Percentiles rank a stretch among this genome's conserved stretches.
Evolutionary conservation across 2,888 invertebrate species (phyloP).

Genomic region (Amiota mariae): DNA sequence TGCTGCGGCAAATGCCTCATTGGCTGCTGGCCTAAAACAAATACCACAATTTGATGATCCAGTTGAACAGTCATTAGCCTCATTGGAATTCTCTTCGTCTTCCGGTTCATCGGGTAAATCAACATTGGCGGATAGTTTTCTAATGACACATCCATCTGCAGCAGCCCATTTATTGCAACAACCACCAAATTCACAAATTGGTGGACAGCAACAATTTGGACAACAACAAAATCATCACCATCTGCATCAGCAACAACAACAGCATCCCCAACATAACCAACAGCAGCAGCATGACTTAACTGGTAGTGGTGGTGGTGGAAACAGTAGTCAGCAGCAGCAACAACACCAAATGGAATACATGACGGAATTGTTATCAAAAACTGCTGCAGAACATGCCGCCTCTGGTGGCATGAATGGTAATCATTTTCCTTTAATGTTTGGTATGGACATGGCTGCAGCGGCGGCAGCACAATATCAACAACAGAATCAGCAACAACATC

Average conservation of each 20-base stretch:
- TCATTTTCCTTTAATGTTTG: conserved; percentile 66
- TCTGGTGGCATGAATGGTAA: conserved; percentile 69
- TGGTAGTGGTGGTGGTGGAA: background rate
- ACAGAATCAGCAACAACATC: conserved; percentile 51
- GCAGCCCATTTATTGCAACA: conserved; percentile 73
- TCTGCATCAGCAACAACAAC: conserved; percentile 67
- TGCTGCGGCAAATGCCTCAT: conserved; percentile 54
- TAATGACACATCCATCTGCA: conserved; percentile 72
- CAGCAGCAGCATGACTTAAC: conserved; percentile 64
- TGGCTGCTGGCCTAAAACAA: conserved; percentile 69
- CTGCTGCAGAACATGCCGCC: conserved; percentile 59
- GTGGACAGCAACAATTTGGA: conserved; percentile 31
- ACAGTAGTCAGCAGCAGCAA: conserved; percentile 49
- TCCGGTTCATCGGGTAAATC: conserved; percentile 72
- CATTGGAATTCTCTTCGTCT: conserved; percentile 77
- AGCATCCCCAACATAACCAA: conserved; percentile 66
- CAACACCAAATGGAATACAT: conserved; percentile 74
- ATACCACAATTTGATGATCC: conserved; percentile 78
- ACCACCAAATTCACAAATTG: conserved; percentile 35
- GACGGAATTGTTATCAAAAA: conserved; percentile 68
- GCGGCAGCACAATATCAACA: conserved; percentile 41
- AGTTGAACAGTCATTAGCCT: conserved; percentile 82
- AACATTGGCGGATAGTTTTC: conserved; percentile 63
- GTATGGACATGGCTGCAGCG: conserved; percentile 67
- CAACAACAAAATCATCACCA: conserved; percentile 73